A percentile compares a stretch with the other conserved stretches of the same genome.
phyloP scores from a whole-genome alignment of 2,888 invertebrate species.

The Idaea biselata region DNA sequence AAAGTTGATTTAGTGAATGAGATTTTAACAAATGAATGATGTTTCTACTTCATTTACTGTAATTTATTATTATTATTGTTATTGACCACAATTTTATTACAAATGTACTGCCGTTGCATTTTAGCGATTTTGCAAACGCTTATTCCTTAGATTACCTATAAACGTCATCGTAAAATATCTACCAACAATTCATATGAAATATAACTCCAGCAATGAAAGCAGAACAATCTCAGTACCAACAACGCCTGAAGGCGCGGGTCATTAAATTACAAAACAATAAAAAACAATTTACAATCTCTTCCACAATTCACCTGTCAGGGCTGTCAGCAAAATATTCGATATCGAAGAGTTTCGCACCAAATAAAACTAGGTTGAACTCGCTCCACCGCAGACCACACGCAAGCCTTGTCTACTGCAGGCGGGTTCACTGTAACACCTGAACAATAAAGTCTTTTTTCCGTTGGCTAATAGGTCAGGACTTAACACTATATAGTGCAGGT shows the following conservation, averaged over 20 bases:
- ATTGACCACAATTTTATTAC: not conserved
- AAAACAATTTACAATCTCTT: constrained; percentile 25
- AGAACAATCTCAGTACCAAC: not conserved
- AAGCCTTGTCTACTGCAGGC: not conserved
- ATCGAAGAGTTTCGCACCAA: constrained; percentile 30
- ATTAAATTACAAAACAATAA: constrained; percentile 2
- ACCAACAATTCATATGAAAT: not conserved
- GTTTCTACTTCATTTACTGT: not conserved
- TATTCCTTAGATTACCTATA: not conserved
- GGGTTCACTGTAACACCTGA: not conserved
- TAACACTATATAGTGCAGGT: not conserved
- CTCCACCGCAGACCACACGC: constrained; percentile 24
- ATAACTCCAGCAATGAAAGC: not conserved
- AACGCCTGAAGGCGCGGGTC: not conserved
- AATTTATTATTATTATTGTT: not conserved
- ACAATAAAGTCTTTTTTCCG: constrained; percentile 17
- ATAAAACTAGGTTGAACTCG: constrained; percentile 31
- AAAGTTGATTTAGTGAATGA: not conserved
- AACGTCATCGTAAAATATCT: not conserved
- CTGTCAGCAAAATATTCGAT: constrained; percentile 32
- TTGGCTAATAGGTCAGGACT: not conserved
- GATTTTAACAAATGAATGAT: not conserved
- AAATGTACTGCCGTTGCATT: not conserved
- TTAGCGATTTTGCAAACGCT: not conserved
- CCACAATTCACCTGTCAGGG: constrained; percentile 36